Conservation (phyloP, 2,113 vertebrate genomes). For the Cyanoliseus patagonus region DNA sequence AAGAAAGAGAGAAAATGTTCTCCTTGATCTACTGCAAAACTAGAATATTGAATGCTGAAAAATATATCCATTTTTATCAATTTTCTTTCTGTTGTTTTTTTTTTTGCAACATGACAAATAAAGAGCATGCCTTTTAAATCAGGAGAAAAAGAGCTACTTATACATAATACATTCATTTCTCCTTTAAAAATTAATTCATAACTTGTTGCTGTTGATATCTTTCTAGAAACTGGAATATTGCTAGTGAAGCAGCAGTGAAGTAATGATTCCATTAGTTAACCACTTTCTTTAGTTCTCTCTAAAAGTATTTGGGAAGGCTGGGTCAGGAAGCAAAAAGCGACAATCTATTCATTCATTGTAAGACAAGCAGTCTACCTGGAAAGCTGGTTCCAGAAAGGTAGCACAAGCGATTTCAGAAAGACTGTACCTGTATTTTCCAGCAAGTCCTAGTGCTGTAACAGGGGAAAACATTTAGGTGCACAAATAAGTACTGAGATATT, state of each 20-base stretch:
- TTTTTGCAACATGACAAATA: background rate
- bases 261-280: background rate
- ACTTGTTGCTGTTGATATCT: background rate
- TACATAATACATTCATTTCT: background rate
- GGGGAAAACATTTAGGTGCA: background rate
- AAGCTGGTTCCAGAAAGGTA: background rate
- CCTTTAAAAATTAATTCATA: background rate
- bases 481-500: background rate
- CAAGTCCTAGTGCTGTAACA: background rate
- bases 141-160: accelerated
- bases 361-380: background rate
- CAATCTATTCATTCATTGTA: background rate
- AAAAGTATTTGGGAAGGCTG: background rate
- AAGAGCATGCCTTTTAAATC: background rate
- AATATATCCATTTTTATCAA: background rate
- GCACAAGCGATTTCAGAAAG: background rate
- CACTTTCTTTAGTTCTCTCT: background rate
- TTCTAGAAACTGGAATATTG: background rate
- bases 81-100: background rate
- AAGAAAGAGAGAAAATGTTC: background rate
- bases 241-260: background rate
- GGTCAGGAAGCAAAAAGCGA: background rate
- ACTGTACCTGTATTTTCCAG: background rate
- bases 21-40: background rate
- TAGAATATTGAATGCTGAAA: background rate